Base-by-base conservation (phyloP, 2,888 invertebrate species). In the Labia minor region DNA sequence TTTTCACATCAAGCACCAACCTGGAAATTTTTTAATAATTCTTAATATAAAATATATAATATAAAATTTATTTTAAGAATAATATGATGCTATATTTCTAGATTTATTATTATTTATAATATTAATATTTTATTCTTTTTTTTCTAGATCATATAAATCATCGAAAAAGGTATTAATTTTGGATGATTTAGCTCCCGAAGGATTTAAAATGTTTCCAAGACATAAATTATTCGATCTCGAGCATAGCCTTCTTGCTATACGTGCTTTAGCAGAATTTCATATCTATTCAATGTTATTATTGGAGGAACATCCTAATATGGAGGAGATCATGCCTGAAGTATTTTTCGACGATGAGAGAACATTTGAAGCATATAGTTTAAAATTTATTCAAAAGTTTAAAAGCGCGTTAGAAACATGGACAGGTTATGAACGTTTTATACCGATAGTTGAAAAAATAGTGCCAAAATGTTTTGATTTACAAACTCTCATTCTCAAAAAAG, bases 191-290 rank as follows among this genome's bases (percentile, higher is more conserved):
- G 21, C 33, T 20, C 37, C 63, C 19, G 20, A 37, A 19, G 69
- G 68, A 10, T 67, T 62, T 65, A 21, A 33, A 20, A 66, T 67
- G 67, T 67, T 66, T 3, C 33, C 67, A 10, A 62, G 68, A n/a
- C 61, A 37, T 1, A 10, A 37, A 1, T 67, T 67, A n/a, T 65
- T 70, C 18, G 68, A 69, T 63, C 18, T 67, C 8, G 67, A 21
- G 1, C 68, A 67, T 26, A 62, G 65, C 26, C 10, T 61, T 11
- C 37, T 65, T 3, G 65, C 67, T 0, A 61, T 70, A 4, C 61
- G 62, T 26, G 67, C 65, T 11, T 37, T 70, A 14, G 70, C 70
- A 6, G 65, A 67, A 10, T 63, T 68, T 14, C 69, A 70, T 62
- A 69, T 67, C 1, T 64, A 67, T 20, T 70, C 70, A 11, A 19